A percentile compares a stretch with the other conserved stretches of the same genome.
These are phyloP conservation scores for Fistularia commersonii DNA, from an alignment of 2,797 vertebrate genomes.

Conservation along the genomic window DNA sequence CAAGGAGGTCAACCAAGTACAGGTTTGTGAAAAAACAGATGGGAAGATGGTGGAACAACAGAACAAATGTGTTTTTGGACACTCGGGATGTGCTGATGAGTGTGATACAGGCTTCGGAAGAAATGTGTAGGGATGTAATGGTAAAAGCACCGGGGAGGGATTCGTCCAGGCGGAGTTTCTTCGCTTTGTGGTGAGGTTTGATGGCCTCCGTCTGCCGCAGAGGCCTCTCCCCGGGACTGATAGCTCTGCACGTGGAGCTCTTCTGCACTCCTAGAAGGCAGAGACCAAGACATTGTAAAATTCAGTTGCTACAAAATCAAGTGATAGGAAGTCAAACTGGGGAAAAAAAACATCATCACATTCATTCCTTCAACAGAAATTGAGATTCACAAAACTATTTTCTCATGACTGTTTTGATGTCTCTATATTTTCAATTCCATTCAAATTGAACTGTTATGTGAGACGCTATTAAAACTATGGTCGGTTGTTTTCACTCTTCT, in stretches of 20 bases:
- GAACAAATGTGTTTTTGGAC: conserved; percentile 2
- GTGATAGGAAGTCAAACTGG: too few relatives aligned
- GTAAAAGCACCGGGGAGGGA: conserved; percentile 39
- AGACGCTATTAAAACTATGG: too few relatives aligned
- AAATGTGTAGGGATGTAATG: not conserved
- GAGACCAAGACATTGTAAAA: not conserved
- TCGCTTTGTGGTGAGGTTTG: conserved; percentile 46
- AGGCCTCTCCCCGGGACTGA: conserved; percentile 33
- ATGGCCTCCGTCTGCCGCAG: conserved; percentile 31
- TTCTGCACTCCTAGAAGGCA: conserved; percentile 40
- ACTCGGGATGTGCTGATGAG: not conserved
- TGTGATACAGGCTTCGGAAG: not conserved
- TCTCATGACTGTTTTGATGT: too few relatives aligned
- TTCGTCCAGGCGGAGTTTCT: conserved; percentile 58
- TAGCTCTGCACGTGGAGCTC: not conserved
- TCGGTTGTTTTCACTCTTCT: too few relatives aligned
- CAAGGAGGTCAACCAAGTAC: conserved; percentile 6
- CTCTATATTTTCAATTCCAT: too few relatives aligned
- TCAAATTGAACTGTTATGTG: too few relatives aligned
- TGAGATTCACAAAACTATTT: too few relatives aligned
- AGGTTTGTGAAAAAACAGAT: conserved; percentile 13
- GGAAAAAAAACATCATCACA: too few relatives aligned
- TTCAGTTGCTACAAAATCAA: too few relatives aligned
- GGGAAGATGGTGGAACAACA: conserved; percentile 16
- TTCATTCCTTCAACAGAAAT: too few relatives aligned